Base-by-base conservation (phyloP, 2,797 vertebrate species). In the Hapalemur alaotrensis region DNA sequence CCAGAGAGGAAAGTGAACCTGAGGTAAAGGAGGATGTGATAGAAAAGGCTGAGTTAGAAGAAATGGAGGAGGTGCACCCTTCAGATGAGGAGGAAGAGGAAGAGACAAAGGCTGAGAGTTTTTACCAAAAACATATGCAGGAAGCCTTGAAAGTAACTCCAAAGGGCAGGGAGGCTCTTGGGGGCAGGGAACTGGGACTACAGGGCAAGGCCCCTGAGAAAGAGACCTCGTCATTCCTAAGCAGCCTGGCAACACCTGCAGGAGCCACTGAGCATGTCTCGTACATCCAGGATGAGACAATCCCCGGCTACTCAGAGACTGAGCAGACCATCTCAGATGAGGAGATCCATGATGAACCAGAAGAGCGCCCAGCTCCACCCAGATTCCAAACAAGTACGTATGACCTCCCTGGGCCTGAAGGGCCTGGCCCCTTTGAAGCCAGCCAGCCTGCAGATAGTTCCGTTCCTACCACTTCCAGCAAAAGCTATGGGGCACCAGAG, bases 281-380 rank as follows among this genome's bases (percentile, higher is more conserved):
- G 4, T 99, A 99, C 84, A 99, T 99, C 97, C 99, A 99, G 98
- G 99, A 99, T 10, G 99, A 99, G 98, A 99, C 99, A 38, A 99
- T 99, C 90, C 99, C 99, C 0, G 99, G 99, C 69, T 99, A 99
- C 98, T 99, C 99, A 1, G 99, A 99, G 98, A 99, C 99, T 0
- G 99, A 99, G 94, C 99, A 99, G 98, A 99, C 99, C 7, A 99
- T 99, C 97, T 99, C 99, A 35, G 99, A 99, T 87, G 99, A 99
- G 97, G 99, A 99, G 98, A 99, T 99, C 95, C 99, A 99, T 0
- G 99, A 99, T 28, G 99, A 99, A 65, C 98, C 99, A 0, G 99
- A 99, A 93, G 99, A 99, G 80, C 98, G 99, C 92, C 99, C 99
- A 57, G 99, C 99, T 87, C 99, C 99, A 91, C 98, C 99, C 88